Percentiles rank a stretch among this genome's conserved stretches.
Conservation (phyloP, 2,113 vertebrate genomes). For the Alethe castanea region DNA sequence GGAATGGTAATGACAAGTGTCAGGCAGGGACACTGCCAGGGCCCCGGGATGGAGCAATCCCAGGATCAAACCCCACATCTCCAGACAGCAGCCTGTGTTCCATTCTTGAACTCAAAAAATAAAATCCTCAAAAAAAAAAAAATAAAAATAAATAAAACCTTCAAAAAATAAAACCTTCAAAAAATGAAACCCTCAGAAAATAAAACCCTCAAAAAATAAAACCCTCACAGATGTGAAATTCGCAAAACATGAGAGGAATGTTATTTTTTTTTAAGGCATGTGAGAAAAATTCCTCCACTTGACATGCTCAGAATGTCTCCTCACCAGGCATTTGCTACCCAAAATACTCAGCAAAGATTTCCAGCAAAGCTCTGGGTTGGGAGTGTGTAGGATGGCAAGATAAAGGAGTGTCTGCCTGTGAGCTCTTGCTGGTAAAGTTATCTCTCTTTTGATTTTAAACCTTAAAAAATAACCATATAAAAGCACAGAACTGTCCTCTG, state of each 20-base stretch:
- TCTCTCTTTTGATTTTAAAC: not conserved
- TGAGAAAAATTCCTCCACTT: constrained; percentile 2
- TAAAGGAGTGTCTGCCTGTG: constrained; percentile 2
- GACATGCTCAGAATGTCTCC: not conserved
- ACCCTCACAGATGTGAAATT: constrained; percentile 13
- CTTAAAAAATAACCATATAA: not conserved
- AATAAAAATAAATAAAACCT: too few relatives aligned
- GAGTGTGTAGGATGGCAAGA: not conserved
- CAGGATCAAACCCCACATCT: not conserved
- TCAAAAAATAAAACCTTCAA: too few relatives aligned
- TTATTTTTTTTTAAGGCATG: not conserved
- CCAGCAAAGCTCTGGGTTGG: not conserved
- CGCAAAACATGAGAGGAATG: not conserved
- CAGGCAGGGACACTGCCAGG: not conserved
- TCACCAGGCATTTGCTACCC: not conserved
- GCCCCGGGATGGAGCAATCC: not conserved
- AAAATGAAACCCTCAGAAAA: too few relatives aligned
- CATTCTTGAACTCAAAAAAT: not conserved
- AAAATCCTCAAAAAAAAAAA: too few relatives aligned
- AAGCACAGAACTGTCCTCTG: not conserved
- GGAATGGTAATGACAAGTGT: not conserved
- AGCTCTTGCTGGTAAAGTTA: not conserved
- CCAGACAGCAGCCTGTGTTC: not conserved
- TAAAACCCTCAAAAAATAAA: not conserved
- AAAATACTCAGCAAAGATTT: constrained; percentile 11